Evolutionary conservation across 2,888 invertebrate genomes (phyloP), one percentile per base, ranked within the genome.

Genomic region (Nezara viridula): DNA sequence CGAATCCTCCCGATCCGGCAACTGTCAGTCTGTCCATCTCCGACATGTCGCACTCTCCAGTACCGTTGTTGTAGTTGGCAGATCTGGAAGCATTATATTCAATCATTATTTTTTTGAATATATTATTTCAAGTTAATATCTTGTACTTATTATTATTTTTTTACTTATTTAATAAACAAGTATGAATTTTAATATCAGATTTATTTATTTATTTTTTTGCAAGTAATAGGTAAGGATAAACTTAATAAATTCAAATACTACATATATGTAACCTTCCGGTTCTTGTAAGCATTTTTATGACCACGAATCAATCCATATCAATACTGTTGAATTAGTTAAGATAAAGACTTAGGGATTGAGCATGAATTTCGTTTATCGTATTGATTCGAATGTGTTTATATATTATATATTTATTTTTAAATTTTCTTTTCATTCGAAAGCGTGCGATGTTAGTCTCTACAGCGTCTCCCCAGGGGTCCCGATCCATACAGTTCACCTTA

Each of bases 11-110:
- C 89, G 96, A 96, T 91, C 97, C 97, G 90, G 96, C 97, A 92
- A 97, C 94, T 89, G 98, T 97, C 93, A 98, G 95, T 91, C 98
- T 95, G 94, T 98, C 98, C 97, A 98, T 97, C 93, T 96, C 97
- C 91, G 97, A 97, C 92, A 98, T 94, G 92, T 96, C 96, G 94
- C 98, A 98, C 92, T 96, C 96, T 91, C 97, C 97, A 91, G 96
- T 96, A 91, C 95, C 95, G 94, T 96, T 97, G 94, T 96, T 95
- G 94, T 96, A 98, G 94, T 97, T 98, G 92, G 98, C 96, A 92
- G 98, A 98, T 94, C 98, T 98, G 95, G 32, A 81, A 81, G 12
- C 12, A 81, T 81, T 47, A 5, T 21, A 32, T 73, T 47, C 21
- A 77, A 16, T 40, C 12, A n/a, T 81, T n/a, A 81, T 6, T 24